Conservation (phyloP, 2,113 vertebrate species). For the Melanerpes formicivorus region DNA sequence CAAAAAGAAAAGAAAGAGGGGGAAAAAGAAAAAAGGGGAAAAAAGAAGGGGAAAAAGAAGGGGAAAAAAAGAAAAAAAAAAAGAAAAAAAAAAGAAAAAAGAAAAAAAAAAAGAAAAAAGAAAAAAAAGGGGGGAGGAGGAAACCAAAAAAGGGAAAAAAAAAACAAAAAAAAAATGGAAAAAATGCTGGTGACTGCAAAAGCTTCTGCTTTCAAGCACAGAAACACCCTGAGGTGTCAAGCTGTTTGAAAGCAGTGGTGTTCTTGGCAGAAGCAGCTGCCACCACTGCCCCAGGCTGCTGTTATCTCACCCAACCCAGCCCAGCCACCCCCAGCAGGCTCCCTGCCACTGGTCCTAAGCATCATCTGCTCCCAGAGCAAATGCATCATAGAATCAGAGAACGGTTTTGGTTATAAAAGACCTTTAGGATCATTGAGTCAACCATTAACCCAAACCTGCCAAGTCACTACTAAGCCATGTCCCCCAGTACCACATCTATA, state of each 20-base stretch:
- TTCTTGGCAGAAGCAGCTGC: background rate
- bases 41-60: background rate
- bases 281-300: fast-evolving
- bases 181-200: background rate
- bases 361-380: background rate
- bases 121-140: no score
- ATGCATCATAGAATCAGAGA: no score
- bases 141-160: background rate
- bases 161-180: background rate
- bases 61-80: no score
- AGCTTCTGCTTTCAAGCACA: background rate
- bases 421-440: no score
- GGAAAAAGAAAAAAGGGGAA: background rate
- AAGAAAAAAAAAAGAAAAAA: background rate
- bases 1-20: background rate
- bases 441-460: no score
- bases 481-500: no score
- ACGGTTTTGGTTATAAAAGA: no score
- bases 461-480: no score
- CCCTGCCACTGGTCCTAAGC: no score
- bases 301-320: background rate
- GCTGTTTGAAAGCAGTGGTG: fast-evolving
- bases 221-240: background rate
- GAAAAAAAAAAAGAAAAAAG: no score
- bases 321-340: background rate